Percentiles rank a stretch among this genome's conserved stretches.
phyloP scores from a whole-genome alignment of 2,888 invertebrate genomes.

The Eubasilissa splendida region DNA sequence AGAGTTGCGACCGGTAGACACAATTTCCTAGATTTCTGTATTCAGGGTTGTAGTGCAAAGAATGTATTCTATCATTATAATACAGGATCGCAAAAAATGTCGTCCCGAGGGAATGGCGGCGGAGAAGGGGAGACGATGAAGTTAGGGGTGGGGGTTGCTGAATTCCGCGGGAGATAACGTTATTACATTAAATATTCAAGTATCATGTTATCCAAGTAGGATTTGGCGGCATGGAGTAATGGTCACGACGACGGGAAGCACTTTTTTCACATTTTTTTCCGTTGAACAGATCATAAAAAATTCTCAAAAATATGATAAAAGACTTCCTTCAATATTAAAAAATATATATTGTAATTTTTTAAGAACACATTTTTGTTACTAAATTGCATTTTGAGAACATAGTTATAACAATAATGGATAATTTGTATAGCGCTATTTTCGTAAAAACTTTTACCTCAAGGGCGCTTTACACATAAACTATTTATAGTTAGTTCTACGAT shows the following conservation, averaged over 20 bases:
- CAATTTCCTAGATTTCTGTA: not conserved
- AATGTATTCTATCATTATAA: constrained; percentile 52
- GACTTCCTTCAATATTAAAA: too few species aligned
- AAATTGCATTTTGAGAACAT: too few species aligned
- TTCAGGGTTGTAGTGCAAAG: constrained; percentile 40
- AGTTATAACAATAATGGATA: too few species aligned
- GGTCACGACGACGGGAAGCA: not conserved
- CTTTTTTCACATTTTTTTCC: too few species aligned
- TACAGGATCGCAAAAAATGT: constrained; percentile 49
- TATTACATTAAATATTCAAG: constrained; percentile 58
- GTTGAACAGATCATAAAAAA: too few species aligned
- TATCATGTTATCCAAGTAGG: constrained; percentile 49
- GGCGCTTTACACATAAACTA: too few species aligned
- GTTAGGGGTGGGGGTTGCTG: constrained; percentile 41
- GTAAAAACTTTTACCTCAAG: too few species aligned
- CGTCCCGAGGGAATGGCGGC: constrained; percentile 41
- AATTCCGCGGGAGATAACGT: constrained; percentile 55
- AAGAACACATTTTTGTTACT: too few species aligned
- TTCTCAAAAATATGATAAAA: too few species aligned
- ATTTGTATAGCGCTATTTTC: too few species aligned
- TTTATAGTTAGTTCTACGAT: too few species aligned
- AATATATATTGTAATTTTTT: too few species aligned
- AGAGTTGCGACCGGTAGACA: not conserved
- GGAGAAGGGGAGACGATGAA: constrained; percentile 23
- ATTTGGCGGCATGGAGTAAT: constrained; percentile 23